A percentile compares a stretch with the other conserved stretches of the same genome.
Conservation (phyloP, 1,140 invertebrate genomes). For the Dicyema japonicum region DNA sequence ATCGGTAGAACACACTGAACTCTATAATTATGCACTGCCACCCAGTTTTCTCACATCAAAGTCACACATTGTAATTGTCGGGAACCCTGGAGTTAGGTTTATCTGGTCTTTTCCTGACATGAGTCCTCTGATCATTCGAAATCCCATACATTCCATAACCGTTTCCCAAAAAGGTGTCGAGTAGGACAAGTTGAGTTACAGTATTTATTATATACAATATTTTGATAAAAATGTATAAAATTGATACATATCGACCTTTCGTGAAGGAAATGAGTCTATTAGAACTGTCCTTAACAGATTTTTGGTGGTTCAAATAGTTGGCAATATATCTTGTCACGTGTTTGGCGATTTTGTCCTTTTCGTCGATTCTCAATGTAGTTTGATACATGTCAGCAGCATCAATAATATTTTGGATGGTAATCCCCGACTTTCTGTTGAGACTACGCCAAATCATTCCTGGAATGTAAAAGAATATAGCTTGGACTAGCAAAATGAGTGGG, state of each 20-base stretch:
- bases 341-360: too few relatives aligned
- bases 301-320: too few relatives aligned
- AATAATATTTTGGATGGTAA: too few relatives aligned
- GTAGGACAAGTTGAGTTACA: constrained; percentile 21
- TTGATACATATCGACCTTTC: constrained; percentile 21
- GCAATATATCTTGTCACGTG: too few relatives aligned
- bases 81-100: constrained; percentile 5
- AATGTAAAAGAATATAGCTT: constrained; percentile 25
- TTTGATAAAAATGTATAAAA: constrained; percentile 22
- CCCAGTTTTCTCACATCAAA: constrained; percentile 7
- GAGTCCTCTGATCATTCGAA: too few relatives aligned
- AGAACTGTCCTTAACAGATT: too few relatives aligned
- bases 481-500: constrained; percentile 23
- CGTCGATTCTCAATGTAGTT: too few relatives aligned
- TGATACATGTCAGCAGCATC: neutral
- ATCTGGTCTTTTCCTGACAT: too few relatives aligned
- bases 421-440: constrained; percentile 21
- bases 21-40: constrained; percentile 14
- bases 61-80: constrained; percentile 8
- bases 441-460: constrained; percentile 25
- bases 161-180: constrained; percentile 21
- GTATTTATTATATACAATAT: constrained; percentile 21
- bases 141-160: constrained; percentile 21
- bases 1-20: constrained; percentile 25
- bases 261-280: too few relatives aligned